phyloP scores from a whole-genome alignment of 2,797 vertebrate species.

The Schizopygopsis pylzovi region DNA sequence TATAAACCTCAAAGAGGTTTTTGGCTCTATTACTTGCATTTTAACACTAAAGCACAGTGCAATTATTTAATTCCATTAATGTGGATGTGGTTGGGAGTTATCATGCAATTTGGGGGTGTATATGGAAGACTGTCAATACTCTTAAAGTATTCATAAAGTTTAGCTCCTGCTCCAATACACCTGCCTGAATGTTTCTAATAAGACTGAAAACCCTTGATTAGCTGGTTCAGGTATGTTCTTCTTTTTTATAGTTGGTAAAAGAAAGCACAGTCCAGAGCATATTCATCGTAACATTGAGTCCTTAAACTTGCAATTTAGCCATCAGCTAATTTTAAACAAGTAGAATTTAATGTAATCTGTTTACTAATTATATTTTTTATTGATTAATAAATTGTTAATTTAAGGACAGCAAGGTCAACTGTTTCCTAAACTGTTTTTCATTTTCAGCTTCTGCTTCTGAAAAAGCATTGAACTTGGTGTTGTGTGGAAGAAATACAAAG shows the following conservation, averaged over 20 bases:
- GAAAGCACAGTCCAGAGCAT: too few species aligned
- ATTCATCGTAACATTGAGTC: too few species aligned
- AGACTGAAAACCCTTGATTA: too few species aligned
- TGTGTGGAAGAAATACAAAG: conserved; percentile 1
- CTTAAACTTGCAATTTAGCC: too few species aligned
- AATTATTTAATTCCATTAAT: background rate
- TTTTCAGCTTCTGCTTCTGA: background rate
- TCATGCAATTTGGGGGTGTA: background rate
- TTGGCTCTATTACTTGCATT: background rate
- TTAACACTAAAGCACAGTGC: background rate
- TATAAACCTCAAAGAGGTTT: too few species aligned
- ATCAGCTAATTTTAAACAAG: background rate
- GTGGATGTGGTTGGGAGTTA: background rate
- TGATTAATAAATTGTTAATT: background rate
- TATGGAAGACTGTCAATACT: background rate
- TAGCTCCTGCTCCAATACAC: too few species aligned
- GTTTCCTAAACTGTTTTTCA: background rate
- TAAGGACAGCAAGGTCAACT: background rate
- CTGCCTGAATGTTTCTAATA: too few species aligned
- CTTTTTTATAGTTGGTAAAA: too few species aligned
- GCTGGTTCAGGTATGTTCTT: too few species aligned
- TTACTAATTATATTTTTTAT: background rate
- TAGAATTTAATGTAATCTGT: background rate
- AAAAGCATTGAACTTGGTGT: background rate
- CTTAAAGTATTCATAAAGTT: too few species aligned